phyloP scores from a whole-genome alignment of 2,113 vertebrate genomes.

The Tylochromis polylepis region DNA sequence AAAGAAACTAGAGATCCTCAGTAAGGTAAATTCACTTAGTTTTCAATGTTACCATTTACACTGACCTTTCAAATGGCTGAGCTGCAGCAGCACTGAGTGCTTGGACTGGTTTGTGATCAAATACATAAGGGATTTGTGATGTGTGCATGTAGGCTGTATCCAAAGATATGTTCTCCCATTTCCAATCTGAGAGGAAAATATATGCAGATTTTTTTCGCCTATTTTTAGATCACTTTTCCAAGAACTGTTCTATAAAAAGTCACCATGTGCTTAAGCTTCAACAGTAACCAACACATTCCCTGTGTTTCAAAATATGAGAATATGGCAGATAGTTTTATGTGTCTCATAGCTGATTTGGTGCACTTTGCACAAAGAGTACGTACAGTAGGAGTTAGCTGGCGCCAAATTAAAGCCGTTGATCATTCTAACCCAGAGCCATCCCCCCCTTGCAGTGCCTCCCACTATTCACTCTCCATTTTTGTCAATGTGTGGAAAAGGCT shows the following conservation, averaged over 20 bases:
- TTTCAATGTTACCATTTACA: not conserved
- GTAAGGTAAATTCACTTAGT: conserved; percentile 80
- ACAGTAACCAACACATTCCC: not conserved
- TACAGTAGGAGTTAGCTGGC: conserved; percentile 35
- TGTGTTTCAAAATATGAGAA: conserved; percentile 4
- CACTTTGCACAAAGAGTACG: conserved; percentile 9
- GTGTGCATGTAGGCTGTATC: not conserved
- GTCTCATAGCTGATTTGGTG: not conserved
- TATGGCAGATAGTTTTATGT: not conserved
- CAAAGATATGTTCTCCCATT: not conserved
- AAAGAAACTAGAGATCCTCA: conserved; percentile 87
- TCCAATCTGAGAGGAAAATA: not conserved
- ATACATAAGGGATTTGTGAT: not conserved
- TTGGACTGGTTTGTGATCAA: not conserved
- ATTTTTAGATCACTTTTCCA: not conserved
- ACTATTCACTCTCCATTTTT: conserved; percentile 60
- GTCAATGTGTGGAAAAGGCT: conserved; percentile 65
- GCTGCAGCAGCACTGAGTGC: not conserved
- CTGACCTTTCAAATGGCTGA: not conserved
- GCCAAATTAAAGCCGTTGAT: conserved; percentile 43
- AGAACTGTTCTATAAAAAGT: not conserved
- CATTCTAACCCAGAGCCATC: conserved; percentile 20
- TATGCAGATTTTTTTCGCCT: not conserved
- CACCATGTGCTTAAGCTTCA: not conserved
- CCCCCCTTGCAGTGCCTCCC: conserved; percentile 52